Conservation (phyloP, 2,113 vertebrate genomes). For the Paradoxurus hermaphroditus region DNA sequence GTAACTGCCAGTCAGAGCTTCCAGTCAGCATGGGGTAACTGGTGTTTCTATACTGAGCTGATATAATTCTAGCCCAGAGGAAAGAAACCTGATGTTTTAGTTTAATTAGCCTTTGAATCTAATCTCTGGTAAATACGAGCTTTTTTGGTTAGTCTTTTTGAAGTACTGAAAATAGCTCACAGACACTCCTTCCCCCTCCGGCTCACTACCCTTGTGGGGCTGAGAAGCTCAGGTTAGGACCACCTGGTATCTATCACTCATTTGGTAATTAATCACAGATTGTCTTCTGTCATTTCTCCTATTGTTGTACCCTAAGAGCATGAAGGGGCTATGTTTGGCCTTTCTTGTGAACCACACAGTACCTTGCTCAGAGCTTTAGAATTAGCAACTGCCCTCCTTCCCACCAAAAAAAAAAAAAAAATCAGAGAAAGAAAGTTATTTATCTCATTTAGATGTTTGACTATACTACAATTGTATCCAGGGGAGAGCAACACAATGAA, state of each 20-base stretch:
- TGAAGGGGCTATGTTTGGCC: not conserved
- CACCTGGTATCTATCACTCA: not conserved
- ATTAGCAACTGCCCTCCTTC: not conserved
- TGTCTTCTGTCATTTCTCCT: slow-evolving; percentile 5
- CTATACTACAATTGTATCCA: not conserved
- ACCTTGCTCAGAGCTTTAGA: slow-evolving; percentile 7
- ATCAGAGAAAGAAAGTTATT: not conserved
- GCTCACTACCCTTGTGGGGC: not conserved
- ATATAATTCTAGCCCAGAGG: slow-evolving; percentile 57
- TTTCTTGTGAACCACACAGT: not conserved
- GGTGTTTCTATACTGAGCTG: slow-evolving; percentile 47
- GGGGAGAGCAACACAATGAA: slow-evolving; percentile 15
- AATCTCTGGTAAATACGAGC: slow-evolving; percentile 28
- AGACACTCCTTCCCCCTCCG: not conserved
- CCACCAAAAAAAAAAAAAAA: not conserved
- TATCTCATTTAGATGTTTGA: slow-evolving; percentile 1
- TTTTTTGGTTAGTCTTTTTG: slow-evolving; percentile 37
- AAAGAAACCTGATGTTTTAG: slow-evolving; percentile 60
- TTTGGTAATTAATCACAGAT: slow-evolving; percentile 21
- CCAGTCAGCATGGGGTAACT: slow-evolving; percentile 44
- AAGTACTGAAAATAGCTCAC: slow-evolving; percentile 24
- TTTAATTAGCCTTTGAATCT: slow-evolving; percentile 52
- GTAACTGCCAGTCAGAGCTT: slow-evolving; percentile 51
- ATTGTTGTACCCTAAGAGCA: not conserved
- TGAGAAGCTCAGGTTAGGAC: slow-evolving; percentile 21